These are phyloP conservation scores for Lamprotornis superbus DNA, from an alignment of 2,113 vertebrate species.

Conservation along the genomic window DNA sequence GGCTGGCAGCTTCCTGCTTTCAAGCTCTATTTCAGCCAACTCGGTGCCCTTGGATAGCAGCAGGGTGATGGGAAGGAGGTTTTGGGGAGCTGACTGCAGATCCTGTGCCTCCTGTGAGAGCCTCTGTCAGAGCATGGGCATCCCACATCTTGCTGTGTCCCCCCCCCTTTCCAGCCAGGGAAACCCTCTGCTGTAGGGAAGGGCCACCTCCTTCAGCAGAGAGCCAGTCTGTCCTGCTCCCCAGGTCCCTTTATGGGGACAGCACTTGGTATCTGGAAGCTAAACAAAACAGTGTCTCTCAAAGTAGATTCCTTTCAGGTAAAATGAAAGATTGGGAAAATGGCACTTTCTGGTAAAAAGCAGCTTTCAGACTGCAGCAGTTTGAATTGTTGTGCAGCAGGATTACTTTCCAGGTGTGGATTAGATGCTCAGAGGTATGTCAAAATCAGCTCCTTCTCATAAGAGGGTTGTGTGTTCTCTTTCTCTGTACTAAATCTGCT, in stretches of 20 bases:
- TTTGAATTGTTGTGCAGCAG: background rate
- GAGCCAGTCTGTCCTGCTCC: background rate
- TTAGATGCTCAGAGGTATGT: background rate
- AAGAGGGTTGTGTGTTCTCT: background rate
- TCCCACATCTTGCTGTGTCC: background rate
- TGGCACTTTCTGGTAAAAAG: background rate
- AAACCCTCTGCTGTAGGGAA: background rate
- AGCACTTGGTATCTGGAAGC: background rate
- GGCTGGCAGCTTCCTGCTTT: conserved; percentile 20
- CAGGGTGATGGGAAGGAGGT: background rate
- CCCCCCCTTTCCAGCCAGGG: background rate
- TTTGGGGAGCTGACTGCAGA: rapidly evolving
- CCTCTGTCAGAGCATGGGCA: rapidly evolving
- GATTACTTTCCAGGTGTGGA: background rate
- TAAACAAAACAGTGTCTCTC: background rate
- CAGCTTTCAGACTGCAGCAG: background rate
- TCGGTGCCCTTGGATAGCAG: background rate
- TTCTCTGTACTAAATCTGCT: background rate
- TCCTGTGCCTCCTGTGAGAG: background rate
- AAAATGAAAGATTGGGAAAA: background rate
- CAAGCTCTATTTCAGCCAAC: background rate
- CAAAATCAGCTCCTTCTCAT: background rate
- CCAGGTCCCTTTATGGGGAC: rapidly evolving
- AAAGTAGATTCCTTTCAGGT: background rate
- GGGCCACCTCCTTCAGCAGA: background rate